Percentiles rank a stretch among this genome's conserved stretches.
These are phyloP conservation scores for Corynorhinus townsendii DNA, from an alignment of 2,113 vertebrate species.

Conservation along the genomic window DNA sequence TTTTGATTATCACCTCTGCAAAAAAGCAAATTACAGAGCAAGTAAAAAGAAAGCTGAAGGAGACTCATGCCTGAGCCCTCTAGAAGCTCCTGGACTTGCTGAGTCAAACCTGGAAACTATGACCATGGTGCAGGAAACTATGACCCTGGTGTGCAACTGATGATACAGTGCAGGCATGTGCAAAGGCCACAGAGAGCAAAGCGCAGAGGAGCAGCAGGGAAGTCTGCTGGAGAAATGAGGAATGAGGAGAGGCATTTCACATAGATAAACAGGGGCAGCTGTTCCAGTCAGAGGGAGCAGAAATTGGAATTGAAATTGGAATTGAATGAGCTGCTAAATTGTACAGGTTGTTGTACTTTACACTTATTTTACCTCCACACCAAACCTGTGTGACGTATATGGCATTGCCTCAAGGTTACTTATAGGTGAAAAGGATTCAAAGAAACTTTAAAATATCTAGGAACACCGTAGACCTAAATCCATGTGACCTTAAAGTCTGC, in stretches of 20 bases:
- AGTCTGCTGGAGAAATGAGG: neutral
- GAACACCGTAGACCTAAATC: neutral
- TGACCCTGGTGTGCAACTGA: neutral
- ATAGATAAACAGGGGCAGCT: neutral
- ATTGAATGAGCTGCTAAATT: neutral
- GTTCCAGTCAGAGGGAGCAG: neutral
- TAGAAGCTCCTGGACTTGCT: neutral
- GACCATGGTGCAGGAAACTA: no score
- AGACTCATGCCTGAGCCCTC: neutral
- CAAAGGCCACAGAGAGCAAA: neutral
- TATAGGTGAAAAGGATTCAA: neutral
- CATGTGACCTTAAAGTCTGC: neutral
- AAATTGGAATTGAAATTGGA: neutral
- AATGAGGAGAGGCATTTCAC: neutral
- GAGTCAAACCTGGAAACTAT: neutral
- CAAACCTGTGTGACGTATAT: neutral
- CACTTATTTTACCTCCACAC: neutral
- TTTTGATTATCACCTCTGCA: neutral
- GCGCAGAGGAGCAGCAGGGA: no score
- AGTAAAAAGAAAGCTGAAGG: neutral
- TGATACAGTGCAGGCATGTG: neutral
- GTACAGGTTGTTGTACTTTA: neutral
- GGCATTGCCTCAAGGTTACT: neutral
- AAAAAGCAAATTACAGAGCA: neutral
- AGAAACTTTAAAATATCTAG: neutral